Evolutionary conservation across 2,888 invertebrate species (phyloP), one percentile per base, ranked within the genome.

Genomic region (Epicampocera succincta): DNA sequence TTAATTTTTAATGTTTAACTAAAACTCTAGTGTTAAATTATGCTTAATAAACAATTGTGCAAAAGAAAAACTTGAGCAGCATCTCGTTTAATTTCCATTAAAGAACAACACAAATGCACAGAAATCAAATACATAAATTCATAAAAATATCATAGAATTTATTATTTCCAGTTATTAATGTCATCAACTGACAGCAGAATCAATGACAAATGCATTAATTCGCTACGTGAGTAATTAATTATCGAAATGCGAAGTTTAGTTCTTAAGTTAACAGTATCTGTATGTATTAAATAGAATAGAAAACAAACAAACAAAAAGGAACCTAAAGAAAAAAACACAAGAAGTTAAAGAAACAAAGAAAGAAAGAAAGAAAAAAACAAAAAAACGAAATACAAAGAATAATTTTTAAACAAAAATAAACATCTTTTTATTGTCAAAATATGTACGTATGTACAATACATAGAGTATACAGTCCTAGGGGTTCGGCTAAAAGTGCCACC

Each of bases 341-440:
- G 44, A 76, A 76, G 54, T 71, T 65, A 68, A 72, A 21, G 33
- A 61, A 75, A 71, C 3, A 6, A 29, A n/a, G n/a, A n/a, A n/a
- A n/a, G n/a, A n/a, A n/a, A n/a, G n/a, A n/a, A 76, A 76, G 54
- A 66, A 60, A 68, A 72, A 21, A 19, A 61, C 71, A 71, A 61
- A 40, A 61, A 46, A 56, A 44, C 68, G 19, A 69, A 78, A 74
- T 71, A 82, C 71, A 82, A 82, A 78, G 63, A 82, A 71, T 78
- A 78, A 82, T 82, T 82, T 82, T 82, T 82, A 74, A 68, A 80
- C 75, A 80, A 63, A 58, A 74, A 40, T 2, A 17, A 56, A 50
- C 17, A 21, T 54, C 29, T 52, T 72, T 82, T 33, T 33, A 33
- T 33, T 33, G 25, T 5, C 25, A 5, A 25, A 25, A 25, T 25